phyloP scores from a whole-genome alignment of 2,113 vertebrate species.

The Polypterus bichir region DNA sequence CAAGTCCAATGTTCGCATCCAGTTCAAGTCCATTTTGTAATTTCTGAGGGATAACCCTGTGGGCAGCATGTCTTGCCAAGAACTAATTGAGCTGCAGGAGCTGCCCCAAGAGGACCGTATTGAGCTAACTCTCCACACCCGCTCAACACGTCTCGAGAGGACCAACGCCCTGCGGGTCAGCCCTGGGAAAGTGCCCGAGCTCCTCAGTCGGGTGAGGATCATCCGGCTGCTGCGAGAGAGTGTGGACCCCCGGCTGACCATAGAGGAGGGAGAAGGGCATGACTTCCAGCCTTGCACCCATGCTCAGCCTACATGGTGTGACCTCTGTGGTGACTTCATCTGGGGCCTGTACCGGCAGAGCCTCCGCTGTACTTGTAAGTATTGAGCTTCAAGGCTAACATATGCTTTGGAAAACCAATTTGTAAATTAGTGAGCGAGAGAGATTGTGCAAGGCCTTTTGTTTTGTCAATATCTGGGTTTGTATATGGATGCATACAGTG shows the following conservation, averaged over 20 bases:
- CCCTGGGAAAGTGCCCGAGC: slow-evolving; percentile 52
- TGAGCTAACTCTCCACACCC: slow-evolving; percentile 19
- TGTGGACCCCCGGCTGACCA: slow-evolving; percentile 35
- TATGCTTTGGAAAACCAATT: not conserved
- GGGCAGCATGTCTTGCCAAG: slow-evolving; percentile 39
- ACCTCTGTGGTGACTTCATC: slow-evolving; percentile 90
- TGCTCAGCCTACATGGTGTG: slow-evolving; percentile 79
- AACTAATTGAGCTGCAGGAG: slow-evolving; percentile 56
- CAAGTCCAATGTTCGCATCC: too few relatives aligned
- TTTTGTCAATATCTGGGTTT: too few relatives aligned
- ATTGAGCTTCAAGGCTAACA: slow-evolving; percentile 16
- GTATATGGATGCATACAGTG: too few relatives aligned
- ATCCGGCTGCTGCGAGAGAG: slow-evolving; percentile 43
- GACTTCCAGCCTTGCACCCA: slow-evolving; percentile 31
- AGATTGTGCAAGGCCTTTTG: not conserved
- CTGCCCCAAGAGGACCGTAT: slow-evolving; percentile 32
- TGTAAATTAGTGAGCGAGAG: not conserved
- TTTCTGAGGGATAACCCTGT: too few relatives aligned
- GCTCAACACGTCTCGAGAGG: slow-evolving; percentile 57
- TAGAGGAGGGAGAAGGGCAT: slow-evolving; percentile 13
- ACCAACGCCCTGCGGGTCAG: slow-evolving; percentile 76
- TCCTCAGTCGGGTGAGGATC: slow-evolving; percentile 45
- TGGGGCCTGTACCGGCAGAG: slow-evolving; percentile 86
- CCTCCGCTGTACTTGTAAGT: slow-evolving; percentile 81
- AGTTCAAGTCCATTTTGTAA: too few relatives aligned